phyloP scores from a whole-genome alignment of 2,797 vertebrate genomes.

The Masticophis lateralis region DNA sequence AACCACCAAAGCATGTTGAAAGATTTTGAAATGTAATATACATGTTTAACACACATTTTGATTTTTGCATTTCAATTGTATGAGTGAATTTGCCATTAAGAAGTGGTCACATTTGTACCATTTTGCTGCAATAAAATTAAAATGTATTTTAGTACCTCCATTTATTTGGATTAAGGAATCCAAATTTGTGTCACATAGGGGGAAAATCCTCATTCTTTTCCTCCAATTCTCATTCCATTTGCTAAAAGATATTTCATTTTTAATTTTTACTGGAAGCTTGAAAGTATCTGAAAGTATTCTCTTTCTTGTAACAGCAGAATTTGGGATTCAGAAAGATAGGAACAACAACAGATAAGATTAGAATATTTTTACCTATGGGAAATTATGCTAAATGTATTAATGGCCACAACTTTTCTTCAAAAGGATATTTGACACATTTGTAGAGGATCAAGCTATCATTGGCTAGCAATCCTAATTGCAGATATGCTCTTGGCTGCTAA shows the following conservation, averaged over 20 bases:
- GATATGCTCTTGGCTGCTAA: not conserved
- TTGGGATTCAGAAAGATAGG: not conserved
- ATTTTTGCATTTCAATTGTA: not conserved
- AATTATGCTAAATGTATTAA: not conserved
- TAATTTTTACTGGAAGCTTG: not conserved
- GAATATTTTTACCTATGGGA: not conserved
- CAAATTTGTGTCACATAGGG: not conserved
- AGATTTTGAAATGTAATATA: not conserved
- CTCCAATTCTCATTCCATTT: not conserved
- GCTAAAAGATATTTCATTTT: not conserved
- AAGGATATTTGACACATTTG: not conserved
- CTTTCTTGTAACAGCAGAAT: not conserved
- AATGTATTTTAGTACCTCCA: not conserved
- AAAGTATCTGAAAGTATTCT: not conserved
- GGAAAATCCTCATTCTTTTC: not conserved
- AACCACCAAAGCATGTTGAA: not conserved
- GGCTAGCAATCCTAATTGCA: not conserved
- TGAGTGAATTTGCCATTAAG: not conserved
- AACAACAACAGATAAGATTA: not conserved
- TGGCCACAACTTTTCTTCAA: not conserved
- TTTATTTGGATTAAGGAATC: not conserved
- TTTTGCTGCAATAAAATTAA: not conserved
- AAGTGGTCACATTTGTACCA: not conserved
- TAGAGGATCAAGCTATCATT: not conserved
- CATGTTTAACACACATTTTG: not conserved